Conservation (phyloP, 2,113 vertebrate species). For the Podilymbus podiceps region DNA sequence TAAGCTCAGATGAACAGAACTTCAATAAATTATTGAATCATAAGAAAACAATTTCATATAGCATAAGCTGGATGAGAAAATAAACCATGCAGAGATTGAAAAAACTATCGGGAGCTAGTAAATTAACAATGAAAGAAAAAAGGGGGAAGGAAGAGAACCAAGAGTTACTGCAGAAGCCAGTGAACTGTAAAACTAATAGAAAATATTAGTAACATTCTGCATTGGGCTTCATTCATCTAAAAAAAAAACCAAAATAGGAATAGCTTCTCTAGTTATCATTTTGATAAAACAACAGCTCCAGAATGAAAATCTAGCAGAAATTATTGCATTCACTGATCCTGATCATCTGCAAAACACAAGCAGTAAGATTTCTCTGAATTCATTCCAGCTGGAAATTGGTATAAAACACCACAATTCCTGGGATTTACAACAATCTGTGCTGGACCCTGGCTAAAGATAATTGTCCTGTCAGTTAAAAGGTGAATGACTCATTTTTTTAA, state of each 20-base stretch:
- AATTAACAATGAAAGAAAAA: background rate
- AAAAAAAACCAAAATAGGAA: background rate
- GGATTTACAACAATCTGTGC: background rate
- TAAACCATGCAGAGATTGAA: background rate
- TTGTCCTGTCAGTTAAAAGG: background rate
- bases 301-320: background rate
- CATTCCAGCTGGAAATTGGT: background rate
- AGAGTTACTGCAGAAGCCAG: background rate
- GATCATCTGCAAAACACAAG: background rate
- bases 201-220: background rate
- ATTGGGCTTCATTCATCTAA: background rate
- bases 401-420: background rate
- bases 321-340: background rate
- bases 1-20: background rate
- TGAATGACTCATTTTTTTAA: background rate
- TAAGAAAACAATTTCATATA: background rate
- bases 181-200: background rate
- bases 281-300: background rate
- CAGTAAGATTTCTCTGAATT: background rate
- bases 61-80: background rate
- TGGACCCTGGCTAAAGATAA: background rate
- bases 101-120: background rate
- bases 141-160: background rate
- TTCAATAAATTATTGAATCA: background rate
- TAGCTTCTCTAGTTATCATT: background rate